Base-by-base conservation (phyloP, 2,113 vertebrate species). In the Sapajus apella region DNA sequence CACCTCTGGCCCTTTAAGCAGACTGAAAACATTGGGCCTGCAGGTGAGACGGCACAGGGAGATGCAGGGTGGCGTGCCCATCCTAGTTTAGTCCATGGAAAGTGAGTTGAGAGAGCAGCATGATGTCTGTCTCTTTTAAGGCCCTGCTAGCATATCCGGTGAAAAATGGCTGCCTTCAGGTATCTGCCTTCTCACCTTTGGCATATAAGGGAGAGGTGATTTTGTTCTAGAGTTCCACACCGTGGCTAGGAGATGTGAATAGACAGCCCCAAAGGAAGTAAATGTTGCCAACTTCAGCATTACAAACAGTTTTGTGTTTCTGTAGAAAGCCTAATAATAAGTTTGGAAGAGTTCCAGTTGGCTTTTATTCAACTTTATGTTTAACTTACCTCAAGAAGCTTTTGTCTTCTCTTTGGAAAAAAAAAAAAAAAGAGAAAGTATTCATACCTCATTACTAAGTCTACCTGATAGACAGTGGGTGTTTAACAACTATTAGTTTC, bases 401-500 rank as follows among this genome's bases (percentile, higher is more conserved):
- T 96, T 96, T 93, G 82, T 95, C 40, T 96, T 90, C 32, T 88
- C 40, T 81, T 85, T 68, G 17, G 37, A 70, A 93, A 93, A 91
- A 47, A 52, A 96, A 85, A 95, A 87, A 90, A 61, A 82, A 7
- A 2, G 56, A 30, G 45, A 40, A 94, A 91, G 73, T 76, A 47
- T 25, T 88, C 52, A 64, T 82, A 58, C 18, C 76, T 97, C 23
- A 75, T 96, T 61, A 85, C 16, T 85, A 37, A 20, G 35, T 93
- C 52, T 82, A 32, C 90, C 80, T 40, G 84, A 84, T n/a, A 92
- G 73, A 89, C n/a, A 77, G 37, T 77, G 43, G 35, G 32, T 0
- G 5, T 94, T 94, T 94, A 83, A 73, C 80, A 91, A 79, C 10
- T 37, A 20, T 64, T 82, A 87, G 35, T 87, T 96, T 30, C 75